These are phyloP conservation scores for Lichenostomus cassidix DNA, from an alignment of 2,113 vertebrate genomes.

Conservation along the genomic window DNA sequence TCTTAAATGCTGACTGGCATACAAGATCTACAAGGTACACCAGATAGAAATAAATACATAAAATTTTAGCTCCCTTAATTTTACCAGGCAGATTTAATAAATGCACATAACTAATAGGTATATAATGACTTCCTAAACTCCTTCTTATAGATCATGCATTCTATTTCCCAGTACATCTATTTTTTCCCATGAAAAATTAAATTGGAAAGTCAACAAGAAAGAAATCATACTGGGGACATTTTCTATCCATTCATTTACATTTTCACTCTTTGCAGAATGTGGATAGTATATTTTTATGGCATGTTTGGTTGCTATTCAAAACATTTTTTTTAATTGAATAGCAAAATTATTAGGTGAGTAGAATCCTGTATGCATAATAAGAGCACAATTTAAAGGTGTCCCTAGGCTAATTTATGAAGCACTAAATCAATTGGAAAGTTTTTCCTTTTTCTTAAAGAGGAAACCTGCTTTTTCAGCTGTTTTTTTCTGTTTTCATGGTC, in stretches of 20 bases:
- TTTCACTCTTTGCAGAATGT: slow-evolving; percentile 33
- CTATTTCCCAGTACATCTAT: slow-evolving; percentile 48
- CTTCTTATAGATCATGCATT: slow-evolving; percentile 56
- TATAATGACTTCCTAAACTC: slow-evolving; percentile 66
- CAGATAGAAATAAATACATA: slow-evolving; percentile 53
- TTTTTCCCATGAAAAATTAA: slow-evolving; percentile 48
- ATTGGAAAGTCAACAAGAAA: slow-evolving; percentile 58
- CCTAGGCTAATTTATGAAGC: slow-evolving; percentile 72
- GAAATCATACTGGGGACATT: slow-evolving; percentile 46
- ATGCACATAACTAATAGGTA: slow-evolving; percentile 71
- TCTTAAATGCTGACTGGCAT: slow-evolving; percentile 1
- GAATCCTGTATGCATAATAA: slow-evolving; percentile 72
- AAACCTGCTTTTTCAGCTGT: slow-evolving; percentile 58
- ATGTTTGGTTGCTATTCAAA: slow-evolving; percentile 71
- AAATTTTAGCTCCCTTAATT: slow-evolving; percentile 48
- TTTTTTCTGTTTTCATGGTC: slow-evolving; percentile 58
- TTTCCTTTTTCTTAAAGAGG: slow-evolving; percentile 51
- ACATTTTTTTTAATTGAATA: slow-evolving; percentile 71
- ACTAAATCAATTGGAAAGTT: slow-evolving; percentile 68
- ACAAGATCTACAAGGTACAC: neutral
- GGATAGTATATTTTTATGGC: slow-evolving; percentile 39
- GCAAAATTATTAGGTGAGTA: slow-evolving; percentile 74
- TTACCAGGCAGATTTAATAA: slow-evolving; percentile 66
- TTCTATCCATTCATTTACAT: slow-evolving; percentile 57
- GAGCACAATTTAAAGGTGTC: slow-evolving; percentile 74